These are phyloP conservation scores for Halichoerus grypus DNA, from an alignment of 2,113 vertebrate genomes.

Conservation along the genomic window DNA sequence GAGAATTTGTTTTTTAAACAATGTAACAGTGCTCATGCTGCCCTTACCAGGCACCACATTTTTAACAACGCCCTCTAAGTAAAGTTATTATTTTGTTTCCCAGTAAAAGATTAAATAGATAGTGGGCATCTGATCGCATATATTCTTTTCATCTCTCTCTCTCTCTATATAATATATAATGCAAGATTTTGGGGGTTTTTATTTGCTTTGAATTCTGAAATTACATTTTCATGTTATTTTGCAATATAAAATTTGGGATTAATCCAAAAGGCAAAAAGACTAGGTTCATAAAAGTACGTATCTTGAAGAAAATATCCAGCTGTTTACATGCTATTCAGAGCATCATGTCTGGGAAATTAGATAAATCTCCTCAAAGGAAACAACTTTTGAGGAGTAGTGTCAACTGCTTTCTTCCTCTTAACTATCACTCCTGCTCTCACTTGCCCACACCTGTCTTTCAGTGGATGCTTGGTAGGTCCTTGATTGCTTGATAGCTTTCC, in stretches of 20 bases:
- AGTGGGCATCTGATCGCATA: neutral
- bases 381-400: neutral
- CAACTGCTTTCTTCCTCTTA: neutral
- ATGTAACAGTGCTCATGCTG: neutral
- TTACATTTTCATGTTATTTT: neutral
- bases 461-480: neutral
- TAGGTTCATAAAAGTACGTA: neutral
- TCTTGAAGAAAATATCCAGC: conserved; percentile 7
- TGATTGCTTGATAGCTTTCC: neutral
- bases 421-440: neutral
- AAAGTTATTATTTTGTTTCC: neutral
- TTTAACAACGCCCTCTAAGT: neutral
- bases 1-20: neutral
- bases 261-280: neutral
- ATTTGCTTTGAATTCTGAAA: neutral
- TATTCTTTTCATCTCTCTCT: neutral
- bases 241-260: neutral
- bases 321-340: neutral
- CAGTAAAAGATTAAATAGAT: neutral
- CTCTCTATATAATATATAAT: neutral
- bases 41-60: neutral
- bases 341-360: neutral
- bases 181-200: neutral
- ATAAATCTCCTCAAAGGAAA: neutral
- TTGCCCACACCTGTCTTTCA: neutral